Conservation (phyloP, 2,797 vertebrate genomes). For the Hyperoplus immaculatus region DNA sequence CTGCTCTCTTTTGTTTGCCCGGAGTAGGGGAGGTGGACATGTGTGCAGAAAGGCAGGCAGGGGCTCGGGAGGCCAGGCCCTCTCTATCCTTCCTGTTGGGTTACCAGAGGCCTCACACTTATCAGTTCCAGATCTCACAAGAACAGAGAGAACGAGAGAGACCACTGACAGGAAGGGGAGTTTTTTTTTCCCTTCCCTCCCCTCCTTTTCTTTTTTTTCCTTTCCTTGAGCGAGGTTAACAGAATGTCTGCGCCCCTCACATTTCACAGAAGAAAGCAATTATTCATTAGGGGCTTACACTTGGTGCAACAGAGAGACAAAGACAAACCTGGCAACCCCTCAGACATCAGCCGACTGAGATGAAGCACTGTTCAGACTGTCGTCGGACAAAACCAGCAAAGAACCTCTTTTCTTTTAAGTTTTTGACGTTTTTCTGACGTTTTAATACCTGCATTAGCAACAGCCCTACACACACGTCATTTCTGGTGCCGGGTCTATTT, state of each 20-base stretch:
- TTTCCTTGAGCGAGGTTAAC: slow-evolving; percentile 74
- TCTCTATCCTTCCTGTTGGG: slow-evolving; percentile 83
- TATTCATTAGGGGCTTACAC: slow-evolving; percentile 65
- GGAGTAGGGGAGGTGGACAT: slow-evolving; percentile 74
- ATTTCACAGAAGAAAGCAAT: slow-evolving; percentile 80
- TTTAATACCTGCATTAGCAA: background rate
- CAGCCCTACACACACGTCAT: background rate
- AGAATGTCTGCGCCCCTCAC: slow-evolving; percentile 79
- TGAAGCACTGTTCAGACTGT: background rate
- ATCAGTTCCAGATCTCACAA: slow-evolving; percentile 83
- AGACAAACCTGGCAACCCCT: slow-evolving; percentile 54
- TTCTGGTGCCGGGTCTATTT: no score
- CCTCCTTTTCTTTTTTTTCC: slow-evolving; percentile 38
- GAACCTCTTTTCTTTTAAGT: background rate
- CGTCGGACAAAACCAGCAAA: background rate
- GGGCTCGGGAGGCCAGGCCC: slow-evolving; percentile 66
- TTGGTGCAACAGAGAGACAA: slow-evolving; percentile 42
- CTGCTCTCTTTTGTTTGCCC: slow-evolving; percentile 65
- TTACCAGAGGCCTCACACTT: slow-evolving; percentile 75
- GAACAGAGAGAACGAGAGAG: slow-evolving; percentile 75
- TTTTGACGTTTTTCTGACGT: no score
- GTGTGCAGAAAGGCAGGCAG: slow-evolving; percentile 73
- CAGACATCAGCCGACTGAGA: slow-evolving; percentile 21
- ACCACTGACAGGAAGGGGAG: slow-evolving; percentile 82
- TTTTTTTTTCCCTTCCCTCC: slow-evolving; percentile 40